These are phyloP conservation scores for Kradibia gibbosae DNA, from an alignment of 1,140 invertebrate species.

Conservation along the genomic window DNA sequence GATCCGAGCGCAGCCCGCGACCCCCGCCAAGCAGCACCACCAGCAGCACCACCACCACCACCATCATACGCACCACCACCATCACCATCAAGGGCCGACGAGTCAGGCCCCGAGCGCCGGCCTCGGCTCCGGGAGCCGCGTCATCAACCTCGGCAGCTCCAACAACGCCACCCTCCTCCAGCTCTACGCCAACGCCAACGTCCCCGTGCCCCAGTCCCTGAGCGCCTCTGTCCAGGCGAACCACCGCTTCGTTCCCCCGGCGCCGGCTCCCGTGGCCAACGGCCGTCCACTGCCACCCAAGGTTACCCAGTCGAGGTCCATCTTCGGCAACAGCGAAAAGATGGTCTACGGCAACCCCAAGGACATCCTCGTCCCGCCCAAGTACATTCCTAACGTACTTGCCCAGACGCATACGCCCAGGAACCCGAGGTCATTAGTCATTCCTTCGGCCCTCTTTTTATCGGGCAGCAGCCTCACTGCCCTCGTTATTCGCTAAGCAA, in stretches of 20 bases:
- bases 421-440: constrained; percentile 14
- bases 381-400: constrained; percentile 53
- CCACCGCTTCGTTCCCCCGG: constrained; percentile 60
- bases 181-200: constrained; percentile 70
- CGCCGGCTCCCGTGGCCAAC: constrained; percentile 52
- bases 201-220: constrained; percentile 44
- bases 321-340: constrained; percentile 77
- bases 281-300: constrained; percentile 71
- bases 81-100: constrained; percentile 43
- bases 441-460: neutral
- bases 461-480: neutral
- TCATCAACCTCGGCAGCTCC: constrained; percentile 72
- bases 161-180: constrained; percentile 73
- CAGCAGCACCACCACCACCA: constrained; percentile 45
- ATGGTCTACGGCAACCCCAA: constrained; percentile 82
- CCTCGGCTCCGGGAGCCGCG: constrained; percentile 56
- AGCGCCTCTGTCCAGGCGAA: constrained; percentile 29
- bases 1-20: constrained; percentile 1
- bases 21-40: constrained; percentile 46
- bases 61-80: neutral
- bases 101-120: constrained; percentile 51
- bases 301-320: constrained; percentile 78
- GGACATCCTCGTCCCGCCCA: constrained; percentile 75
- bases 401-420: constrained; percentile 48
- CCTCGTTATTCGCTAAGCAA: no score